These are phyloP conservation scores for Metellina segmentata DNA, from an alignment of 2,888 invertebrate species.

Conservation along the genomic window DNA sequence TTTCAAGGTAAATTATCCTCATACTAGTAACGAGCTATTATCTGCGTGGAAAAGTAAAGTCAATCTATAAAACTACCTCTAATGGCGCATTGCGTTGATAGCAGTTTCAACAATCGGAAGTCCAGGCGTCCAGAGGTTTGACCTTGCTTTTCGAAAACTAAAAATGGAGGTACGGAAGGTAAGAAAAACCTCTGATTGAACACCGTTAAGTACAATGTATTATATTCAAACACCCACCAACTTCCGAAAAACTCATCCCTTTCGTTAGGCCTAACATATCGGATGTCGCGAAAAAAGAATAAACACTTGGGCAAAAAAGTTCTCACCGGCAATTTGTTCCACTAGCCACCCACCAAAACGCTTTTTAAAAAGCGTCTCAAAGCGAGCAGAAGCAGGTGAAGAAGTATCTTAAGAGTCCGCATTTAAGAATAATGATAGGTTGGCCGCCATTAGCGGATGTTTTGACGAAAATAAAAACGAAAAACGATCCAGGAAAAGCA, in stretches of 20 bases:
- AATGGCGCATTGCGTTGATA: neutral
- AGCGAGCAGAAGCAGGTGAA: slow-evolving; percentile 58
- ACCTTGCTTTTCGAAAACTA: neutral
- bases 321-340: slow-evolving; percentile 62
- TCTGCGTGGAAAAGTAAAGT: neutral
- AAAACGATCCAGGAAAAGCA: slow-evolving; percentile 29
- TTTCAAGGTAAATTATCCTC: too few relatives aligned
- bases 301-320: slow-evolving; percentile 29
- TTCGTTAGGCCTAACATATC: slow-evolving; percentile 31
- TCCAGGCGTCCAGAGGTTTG: neutral
- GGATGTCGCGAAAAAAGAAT: slow-evolving; percentile 49
- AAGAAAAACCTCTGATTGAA: slow-evolving; percentile 34
- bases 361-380: slow-evolving; percentile 22
- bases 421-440: slow-evolving; percentile 68
- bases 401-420: slow-evolving; percentile 50
- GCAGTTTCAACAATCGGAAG: slow-evolving; percentile 27
- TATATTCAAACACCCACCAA: slow-evolving; percentile 28
- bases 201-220: slow-evolving; percentile 46
- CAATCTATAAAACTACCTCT: neutral
- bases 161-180: neutral
- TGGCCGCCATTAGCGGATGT: slow-evolving; percentile 55
- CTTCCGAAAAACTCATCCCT: slow-evolving; percentile 32
- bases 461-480: slow-evolving; percentile 65
- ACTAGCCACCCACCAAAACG: slow-evolving; percentile 51
- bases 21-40: too few relatives aligned